phyloP scores from a whole-genome alignment of 1,140 invertebrate species.

The Magallana ariakensis region DNA sequence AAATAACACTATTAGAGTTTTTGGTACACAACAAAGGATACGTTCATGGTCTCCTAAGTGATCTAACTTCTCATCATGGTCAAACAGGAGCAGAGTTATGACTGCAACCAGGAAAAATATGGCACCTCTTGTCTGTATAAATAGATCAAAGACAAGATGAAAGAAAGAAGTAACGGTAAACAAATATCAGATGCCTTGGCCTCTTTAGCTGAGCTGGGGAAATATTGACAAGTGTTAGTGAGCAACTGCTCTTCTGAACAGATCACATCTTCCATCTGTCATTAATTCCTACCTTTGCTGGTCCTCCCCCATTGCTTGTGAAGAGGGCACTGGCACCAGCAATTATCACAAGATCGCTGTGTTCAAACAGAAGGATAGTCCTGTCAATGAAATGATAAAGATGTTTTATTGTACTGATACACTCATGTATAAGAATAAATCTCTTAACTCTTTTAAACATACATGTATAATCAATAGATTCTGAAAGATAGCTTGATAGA shows the following conservation, averaged over 20 bases:
- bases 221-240: no score
- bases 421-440: no score
- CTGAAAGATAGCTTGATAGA: no score
- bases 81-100: slow-evolving; percentile 80
- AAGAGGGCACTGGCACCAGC: slow-evolving; percentile 79
- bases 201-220: no score
- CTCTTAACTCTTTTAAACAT: no score
- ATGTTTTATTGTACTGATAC: no score
- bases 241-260: no score
- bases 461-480: no score
- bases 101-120: slow-evolving; percentile 80
- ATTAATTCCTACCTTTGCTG: slow-evolving; percentile 76
- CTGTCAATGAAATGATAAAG: slow-evolving; percentile 54
- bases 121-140: slow-evolving; percentile 79
- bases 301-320: slow-evolving; percentile 73
- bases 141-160: not conserved
- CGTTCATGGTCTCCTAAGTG: slow-evolving; percentile 66
- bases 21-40: slow-evolving; percentile 56
- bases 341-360: slow-evolving; percentile 80
- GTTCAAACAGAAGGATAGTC: slow-evolving; percentile 81
- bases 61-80: slow-evolving; percentile 79
- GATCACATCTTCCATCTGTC: no score
- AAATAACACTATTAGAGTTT: no score
- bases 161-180: not conserved
- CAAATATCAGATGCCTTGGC: no score